phyloP scores from a whole-genome alignment of 1,140 invertebrate species.

The Teleopsis dalmanni region DNA sequence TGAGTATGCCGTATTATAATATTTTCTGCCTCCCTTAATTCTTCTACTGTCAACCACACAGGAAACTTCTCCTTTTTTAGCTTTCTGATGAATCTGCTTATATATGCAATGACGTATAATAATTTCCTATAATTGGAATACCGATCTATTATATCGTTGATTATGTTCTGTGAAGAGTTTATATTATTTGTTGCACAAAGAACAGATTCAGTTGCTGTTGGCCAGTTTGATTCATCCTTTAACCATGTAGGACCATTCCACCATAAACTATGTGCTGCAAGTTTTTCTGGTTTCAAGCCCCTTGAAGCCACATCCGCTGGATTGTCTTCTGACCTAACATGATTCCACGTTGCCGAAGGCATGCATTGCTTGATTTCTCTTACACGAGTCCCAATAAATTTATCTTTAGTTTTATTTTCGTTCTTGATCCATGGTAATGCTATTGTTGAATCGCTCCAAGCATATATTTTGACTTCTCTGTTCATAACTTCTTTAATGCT shows the following conservation, averaged over 20 bases:
- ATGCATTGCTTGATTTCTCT: conserved; percentile 1
- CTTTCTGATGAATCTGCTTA: not conserved
- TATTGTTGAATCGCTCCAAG: too few relatives aligned
- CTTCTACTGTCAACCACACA: not conserved
- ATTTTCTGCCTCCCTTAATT: not conserved
- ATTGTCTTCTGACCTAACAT: conserved; percentile 1
- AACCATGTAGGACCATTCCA: conserved; percentile 1
- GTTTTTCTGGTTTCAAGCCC: not conserved
- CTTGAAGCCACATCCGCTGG: conserved; percentile 1
- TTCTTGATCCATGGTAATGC: too few relatives aligned
- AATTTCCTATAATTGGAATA: conserved; percentile 5
- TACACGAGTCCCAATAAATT: conserved; percentile 1
- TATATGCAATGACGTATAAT: not conserved
- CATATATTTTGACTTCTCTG: too few relatives aligned
- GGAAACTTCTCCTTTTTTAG: not conserved
- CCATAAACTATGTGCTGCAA: not conserved
- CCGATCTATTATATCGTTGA: not conserved
- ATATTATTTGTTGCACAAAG: not conserved
- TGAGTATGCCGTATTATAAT: not conserved
- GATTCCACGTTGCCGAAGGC: not conserved
- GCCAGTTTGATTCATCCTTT: not conserved
- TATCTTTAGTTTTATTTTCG: too few relatives aligned
- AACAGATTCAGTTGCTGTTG: not conserved
- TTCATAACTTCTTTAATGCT: not conserved
- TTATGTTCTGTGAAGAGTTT: not conserved